Evolutionary conservation across 1,140 invertebrate species (phyloP).

Genomic region (Drosophila kepulauana): DNA sequence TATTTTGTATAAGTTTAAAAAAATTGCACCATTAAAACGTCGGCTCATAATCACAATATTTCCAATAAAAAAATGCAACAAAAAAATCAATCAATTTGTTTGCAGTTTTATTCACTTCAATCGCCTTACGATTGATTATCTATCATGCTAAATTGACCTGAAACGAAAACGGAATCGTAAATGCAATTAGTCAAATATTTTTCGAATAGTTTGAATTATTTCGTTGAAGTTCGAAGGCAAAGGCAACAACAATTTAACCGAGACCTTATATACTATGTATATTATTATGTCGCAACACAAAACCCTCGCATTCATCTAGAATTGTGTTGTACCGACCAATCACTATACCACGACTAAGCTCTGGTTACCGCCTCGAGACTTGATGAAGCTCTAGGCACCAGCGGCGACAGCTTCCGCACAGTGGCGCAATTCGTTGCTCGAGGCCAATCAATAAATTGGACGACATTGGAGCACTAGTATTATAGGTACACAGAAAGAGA

Average conservation of each 20-base stretch:
- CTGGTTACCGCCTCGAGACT: slow-evolving; percentile 25
- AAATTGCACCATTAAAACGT: too few species aligned
- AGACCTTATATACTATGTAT: slow-evolving; percentile 7
- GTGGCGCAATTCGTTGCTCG: slow-evolving; percentile 17
- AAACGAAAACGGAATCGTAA: too few species aligned
- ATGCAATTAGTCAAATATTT: too few species aligned
- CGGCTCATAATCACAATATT: neutral
- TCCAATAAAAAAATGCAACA: neutral
- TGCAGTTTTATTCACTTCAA: neutral
- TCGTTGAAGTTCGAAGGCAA: too few species aligned
- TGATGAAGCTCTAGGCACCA: slow-evolving; percentile 9
- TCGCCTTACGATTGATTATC: too few species aligned
- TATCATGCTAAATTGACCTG: too few species aligned
- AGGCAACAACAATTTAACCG: neutral
- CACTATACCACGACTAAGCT: slow-evolving; percentile 42
- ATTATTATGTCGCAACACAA: neutral
- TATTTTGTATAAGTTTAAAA: neutral
- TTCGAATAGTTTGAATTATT: too few species aligned
- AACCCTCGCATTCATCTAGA: neutral
- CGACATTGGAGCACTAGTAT: too few species aligned
- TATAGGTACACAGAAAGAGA: too few species aligned
- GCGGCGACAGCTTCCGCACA: slow-evolving; percentile 27
- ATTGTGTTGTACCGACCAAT: slow-evolving; percentile 34
- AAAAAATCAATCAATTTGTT: neutral
- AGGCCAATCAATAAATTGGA: neutral